Evolutionary conservation across 2,113 vertebrate genomes (phyloP).

Genomic region (Puffinus mauretanicus): DNA sequence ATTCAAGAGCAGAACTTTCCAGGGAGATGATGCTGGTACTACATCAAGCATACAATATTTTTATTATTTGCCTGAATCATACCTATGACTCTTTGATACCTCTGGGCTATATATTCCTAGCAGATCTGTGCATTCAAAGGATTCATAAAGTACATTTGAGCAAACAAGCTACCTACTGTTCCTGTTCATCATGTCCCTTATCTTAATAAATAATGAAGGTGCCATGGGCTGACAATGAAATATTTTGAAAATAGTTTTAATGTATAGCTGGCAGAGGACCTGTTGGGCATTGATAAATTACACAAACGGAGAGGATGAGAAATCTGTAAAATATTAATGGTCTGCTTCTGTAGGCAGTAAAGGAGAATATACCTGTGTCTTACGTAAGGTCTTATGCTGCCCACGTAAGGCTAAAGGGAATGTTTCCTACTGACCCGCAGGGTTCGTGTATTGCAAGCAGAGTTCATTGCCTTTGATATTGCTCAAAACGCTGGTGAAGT

Average conservation of each 20-base stretch:
- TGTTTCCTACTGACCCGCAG: background rate
- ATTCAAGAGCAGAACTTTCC: background rate
- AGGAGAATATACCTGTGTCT: slow-evolving; percentile 81
- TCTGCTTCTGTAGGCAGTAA: slow-evolving; percentile 78
- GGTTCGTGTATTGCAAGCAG: accelerated
- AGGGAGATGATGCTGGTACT: background rate
- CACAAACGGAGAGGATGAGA: slow-evolving; percentile 85
- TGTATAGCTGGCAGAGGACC: slow-evolving; percentile 94
- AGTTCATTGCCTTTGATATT: background rate
- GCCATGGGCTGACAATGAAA: slow-evolving; percentile 99
- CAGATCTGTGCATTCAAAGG: slow-evolving; percentile 19
- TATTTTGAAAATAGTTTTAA: slow-evolving; percentile 99
- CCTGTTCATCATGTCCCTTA: slow-evolving; percentile 89
- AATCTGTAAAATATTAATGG: slow-evolving; percentile 99
- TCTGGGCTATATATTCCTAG: background rate
- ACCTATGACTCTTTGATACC: background rate
- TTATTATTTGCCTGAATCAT: slow-evolving; percentile 53
- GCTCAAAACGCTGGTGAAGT: background rate
- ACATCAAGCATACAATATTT: background rate
- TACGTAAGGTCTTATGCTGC: background rate
- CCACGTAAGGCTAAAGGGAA: background rate
- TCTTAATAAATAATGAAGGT: slow-evolving; percentile 99
- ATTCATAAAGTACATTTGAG: slow-evolving; percentile 76
- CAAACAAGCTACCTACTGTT: slow-evolving; percentile 85
- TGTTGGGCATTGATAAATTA: slow-evolving; percentile 97